A percentile compares a stretch with the other conserved stretches of the same genome.
phyloP scores from a whole-genome alignment of 2,113 vertebrate species.

The Epinephelus fuscoguttatus region DNA sequence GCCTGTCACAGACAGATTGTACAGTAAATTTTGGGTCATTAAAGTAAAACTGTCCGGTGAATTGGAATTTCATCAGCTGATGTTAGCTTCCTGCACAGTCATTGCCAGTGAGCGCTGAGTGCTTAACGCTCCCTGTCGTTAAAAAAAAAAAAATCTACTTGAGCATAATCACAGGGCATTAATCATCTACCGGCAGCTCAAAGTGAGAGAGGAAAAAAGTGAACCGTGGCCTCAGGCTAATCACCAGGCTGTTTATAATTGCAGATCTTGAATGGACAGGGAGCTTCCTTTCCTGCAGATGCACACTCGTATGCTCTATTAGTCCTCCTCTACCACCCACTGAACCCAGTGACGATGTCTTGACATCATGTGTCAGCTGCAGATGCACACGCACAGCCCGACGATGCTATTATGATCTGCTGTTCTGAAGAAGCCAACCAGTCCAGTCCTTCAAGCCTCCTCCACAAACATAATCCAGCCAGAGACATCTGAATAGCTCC shows the following conservation, averaged over 20 bases:
- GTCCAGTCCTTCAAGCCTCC: slow-evolving; percentile 35
- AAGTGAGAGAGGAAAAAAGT: slow-evolving; percentile 48
- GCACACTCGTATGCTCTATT: slow-evolving; percentile 31
- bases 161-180: slow-evolving; percentile 69
- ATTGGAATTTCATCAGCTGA: slow-evolving; percentile 31
- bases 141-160: slow-evolving; percentile 57
- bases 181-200: slow-evolving; percentile 66
- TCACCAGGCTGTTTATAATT: slow-evolving; percentile 67
- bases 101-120: slow-evolving; percentile 45
- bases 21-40: slow-evolving; percentile 2
- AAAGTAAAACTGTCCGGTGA: slow-evolving; percentile 17
- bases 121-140: slow-evolving; percentile 54
- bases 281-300: slow-evolving; percentile 68
- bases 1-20: background rate
- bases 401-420: slow-evolving; percentile 25
- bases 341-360: slow-evolving; percentile 12
- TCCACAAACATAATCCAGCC: slow-evolving; percentile 22
- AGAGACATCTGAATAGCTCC: slow-evolving; percentile 40
- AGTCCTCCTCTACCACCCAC: slow-evolving; percentile 29
- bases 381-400: slow-evolving; percentile 30
- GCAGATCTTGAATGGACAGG: slow-evolving; percentile 56
- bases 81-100: slow-evolving; percentile 50
- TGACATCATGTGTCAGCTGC: slow-evolving; percentile 60
- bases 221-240: slow-evolving; percentile 59
- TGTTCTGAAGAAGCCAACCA: slow-evolving; percentile 11